Percentiles rank a stretch among this genome's conserved stretches.
These are phyloP conservation scores for Leucoma salicis DNA, from an alignment of 2,888 invertebrate species.

Conservation along the genomic window DNA sequence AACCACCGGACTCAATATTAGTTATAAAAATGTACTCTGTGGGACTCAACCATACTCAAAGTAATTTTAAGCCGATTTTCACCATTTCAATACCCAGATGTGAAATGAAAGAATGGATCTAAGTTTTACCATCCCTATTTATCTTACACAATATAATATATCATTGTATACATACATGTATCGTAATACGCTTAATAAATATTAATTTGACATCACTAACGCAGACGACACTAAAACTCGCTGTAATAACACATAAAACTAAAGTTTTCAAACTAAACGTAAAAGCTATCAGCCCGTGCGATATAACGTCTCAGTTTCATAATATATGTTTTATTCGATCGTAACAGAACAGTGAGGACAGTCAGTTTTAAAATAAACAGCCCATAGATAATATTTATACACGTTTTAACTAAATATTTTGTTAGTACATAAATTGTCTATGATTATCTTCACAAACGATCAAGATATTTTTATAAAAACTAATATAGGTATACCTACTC, in stretches of 20 bases:
- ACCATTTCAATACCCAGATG: no score
- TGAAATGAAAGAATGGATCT: no score
- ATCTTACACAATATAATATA: not conserved
- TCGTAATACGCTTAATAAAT: slow-evolving; percentile 27
- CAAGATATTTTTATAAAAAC: no score
- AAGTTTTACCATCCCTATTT: no score
- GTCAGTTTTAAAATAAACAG: slow-evolving; percentile 1
- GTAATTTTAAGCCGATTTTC: no score
- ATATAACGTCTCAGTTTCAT: slow-evolving; percentile 3
- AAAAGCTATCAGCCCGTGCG: slow-evolving; percentile 9
- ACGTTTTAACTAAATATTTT: slow-evolving; percentile 11
- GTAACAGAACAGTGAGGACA: slow-evolving; percentile 1
- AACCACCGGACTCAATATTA: no score
- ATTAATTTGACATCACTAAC: slow-evolving; percentile 30
- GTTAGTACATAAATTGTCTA: no score
- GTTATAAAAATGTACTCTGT: no score
- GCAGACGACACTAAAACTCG: slow-evolving; percentile 18
- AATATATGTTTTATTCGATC: slow-evolving; percentile 7
- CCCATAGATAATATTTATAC: slow-evolving; percentile 3
- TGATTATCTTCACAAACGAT: no score
- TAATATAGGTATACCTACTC: no score
- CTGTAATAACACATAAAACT: slow-evolving; percentile 18
- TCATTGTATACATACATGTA: not conserved
- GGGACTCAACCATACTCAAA: no score
- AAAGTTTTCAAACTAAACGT: slow-evolving; percentile 14